A percentile compares a stretch with the other conserved stretches of the same genome.
phyloP scores from a whole-genome alignment of 2,113 vertebrate genomes.

The Lophius piscatorius region DNA sequence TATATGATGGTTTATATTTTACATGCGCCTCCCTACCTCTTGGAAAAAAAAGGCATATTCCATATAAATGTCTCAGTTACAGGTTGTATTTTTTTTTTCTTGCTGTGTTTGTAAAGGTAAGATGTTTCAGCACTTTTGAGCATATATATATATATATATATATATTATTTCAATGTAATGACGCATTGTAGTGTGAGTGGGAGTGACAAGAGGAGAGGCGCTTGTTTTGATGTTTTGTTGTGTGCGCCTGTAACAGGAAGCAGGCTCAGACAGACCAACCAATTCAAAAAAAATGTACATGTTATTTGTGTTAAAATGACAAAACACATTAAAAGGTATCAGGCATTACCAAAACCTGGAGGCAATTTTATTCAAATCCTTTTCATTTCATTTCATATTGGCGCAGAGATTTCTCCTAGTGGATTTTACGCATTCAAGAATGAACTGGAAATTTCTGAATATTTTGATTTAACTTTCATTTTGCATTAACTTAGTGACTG shows the following conservation, averaged over 20 bases:
- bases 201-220: constrained; percentile 35
- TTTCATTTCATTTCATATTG: not conserved
- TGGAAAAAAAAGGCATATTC: constrained; percentile 71
- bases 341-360: constrained; percentile 61
- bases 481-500: too few species aligned
- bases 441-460: too few species aligned
- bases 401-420: not conserved
- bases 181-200: constrained; percentile 41
- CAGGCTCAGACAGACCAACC: constrained; percentile 36
- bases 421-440: too few species aligned
- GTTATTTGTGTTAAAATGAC: constrained; percentile 71
- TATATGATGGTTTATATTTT: constrained; percentile 62
- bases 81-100: constrained; percentile 64
- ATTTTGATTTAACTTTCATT: too few species aligned
- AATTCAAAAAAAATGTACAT: constrained; percentile 68
- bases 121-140: constrained; percentile 79
- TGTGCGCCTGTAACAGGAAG: constrained; percentile 43
- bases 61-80: constrained; percentile 60
- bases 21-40: constrained; percentile 74
- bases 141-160: constrained; percentile 54
- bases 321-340: constrained; percentile 78
- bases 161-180: constrained; percentile 51
- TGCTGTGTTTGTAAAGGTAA: constrained; percentile 77
- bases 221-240: constrained; percentile 48
- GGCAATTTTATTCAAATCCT: constrained; percentile 41